Evolutionary conservation across 2,113 vertebrate species (phyloP), one percentile per base, ranked within the genome.

Genomic region (Mastomys coucha): DNA sequence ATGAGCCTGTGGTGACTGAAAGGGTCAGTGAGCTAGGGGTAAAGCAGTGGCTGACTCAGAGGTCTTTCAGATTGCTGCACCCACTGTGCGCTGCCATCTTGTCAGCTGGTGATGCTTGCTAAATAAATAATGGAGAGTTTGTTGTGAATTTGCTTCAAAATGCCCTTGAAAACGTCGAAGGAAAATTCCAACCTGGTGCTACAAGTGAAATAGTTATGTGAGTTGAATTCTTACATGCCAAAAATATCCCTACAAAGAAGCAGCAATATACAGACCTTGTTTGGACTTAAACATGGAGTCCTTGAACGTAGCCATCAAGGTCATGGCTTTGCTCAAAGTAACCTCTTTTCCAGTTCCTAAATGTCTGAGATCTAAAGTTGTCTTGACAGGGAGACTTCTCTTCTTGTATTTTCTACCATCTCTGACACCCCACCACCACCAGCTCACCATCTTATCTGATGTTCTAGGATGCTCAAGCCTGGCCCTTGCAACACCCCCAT

Each of bases 141-240:
- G 42, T 70, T 95, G 42, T 70, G 72, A 39, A 81, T 81, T 76
- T 92, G 81, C 86, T 91, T 96, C 81, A 51, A 86, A 88, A 85
- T 28, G 60, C 82, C 96, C 96, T 96, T 95, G 96, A 95, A 93
- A 94, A 75, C 67, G 82, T 87, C 75, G 60, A 84, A 73, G 56
- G 65, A 73, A 80, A 91, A 97, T 93, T 96, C 81, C 81, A 94
- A 69, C 85, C 77, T 91, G 67, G 45, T n/a, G 63, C 65, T 81
- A 17, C 36, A 76, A 93, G 67, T 73, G 86, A 92, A 95, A 94
- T 76, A 89, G 70, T 42, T 94, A 75, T 60, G 49, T 88, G 72
- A 65, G 58, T 91, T 94, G 0, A 1, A 86, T 58, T 94, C 89
- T 93, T 53, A 19, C 12, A 33, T 67, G 92, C 60, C 96, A 91